phyloP scores from a whole-genome alignment of 2,797 vertebrate genomes.

The Lithobates pipiens region DNA sequence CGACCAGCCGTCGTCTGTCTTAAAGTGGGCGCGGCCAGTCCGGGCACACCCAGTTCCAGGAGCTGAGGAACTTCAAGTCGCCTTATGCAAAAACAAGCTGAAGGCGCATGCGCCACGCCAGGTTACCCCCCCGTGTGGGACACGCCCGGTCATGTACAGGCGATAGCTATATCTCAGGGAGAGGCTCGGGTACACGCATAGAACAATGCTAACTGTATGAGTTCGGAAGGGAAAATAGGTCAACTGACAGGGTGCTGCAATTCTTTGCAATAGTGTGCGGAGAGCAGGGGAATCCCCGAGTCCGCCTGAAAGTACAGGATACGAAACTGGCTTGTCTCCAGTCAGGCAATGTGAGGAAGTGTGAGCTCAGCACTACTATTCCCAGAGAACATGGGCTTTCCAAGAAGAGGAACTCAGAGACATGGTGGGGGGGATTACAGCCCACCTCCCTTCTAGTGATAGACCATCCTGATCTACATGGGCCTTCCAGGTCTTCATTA shows the following conservation, averaged over 20 bases:
- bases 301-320: neutral
- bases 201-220: neutral
- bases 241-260: neutral
- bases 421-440: too few species aligned
- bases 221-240: neutral
- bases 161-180: too few species aligned
- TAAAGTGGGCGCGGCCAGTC: neutral
- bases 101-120: slow-evolving; percentile 15
- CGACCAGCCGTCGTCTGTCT: neutral
- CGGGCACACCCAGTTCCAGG: neutral
- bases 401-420: neutral
- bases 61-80: neutral
- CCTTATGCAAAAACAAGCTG: slow-evolving; percentile 46
- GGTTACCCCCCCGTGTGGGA: neutral
- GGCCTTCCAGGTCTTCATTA: too few species aligned
- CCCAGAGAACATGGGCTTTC: neutral
- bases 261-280: neutral
- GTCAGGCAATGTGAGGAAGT: too few species aligned
- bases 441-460: too few species aligned
- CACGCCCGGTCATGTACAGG: neutral
- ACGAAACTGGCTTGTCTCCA: neutral
- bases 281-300: neutral
- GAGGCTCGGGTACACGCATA: too few species aligned
- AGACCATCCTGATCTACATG: too few species aligned
- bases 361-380: neutral